Base-by-base conservation (phyloP, 2,797 vertebrate species). In the Enteromius viviparus region DNA sequence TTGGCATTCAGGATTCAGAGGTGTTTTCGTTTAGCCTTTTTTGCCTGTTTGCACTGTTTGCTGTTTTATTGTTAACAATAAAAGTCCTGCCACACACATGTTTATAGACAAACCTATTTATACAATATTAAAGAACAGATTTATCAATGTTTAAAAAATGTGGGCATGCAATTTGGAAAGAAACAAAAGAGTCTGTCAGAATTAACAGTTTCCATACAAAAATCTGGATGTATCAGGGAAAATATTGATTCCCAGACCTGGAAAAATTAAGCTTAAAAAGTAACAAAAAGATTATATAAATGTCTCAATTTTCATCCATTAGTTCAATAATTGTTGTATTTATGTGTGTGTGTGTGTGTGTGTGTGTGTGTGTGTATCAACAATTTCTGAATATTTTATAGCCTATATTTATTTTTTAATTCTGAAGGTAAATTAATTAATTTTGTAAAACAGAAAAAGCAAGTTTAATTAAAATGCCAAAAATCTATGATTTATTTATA, bases 1-100 rank as follows among this genome's bases (percentile, higher is more conserved):
- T 85, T 77, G 51, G 83, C 79, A 14, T 74, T 80, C 72, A 77
- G 51, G 34, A 45, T 78, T 79, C 26, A 15, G 40, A 60, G 81
- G 77, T n/a, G 66, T 58, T 77, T 78, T 79, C 45, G 23, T 83
- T 80, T 58, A 79, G 72, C 72, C 23, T 12, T 12, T 75, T 55
- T 78, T 32, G 49, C 26, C 64, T 26, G 19, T 49, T 72, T 53
- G 40, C 12, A 7, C 74, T 69, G 49, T 82, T 75, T 60, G 40
- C 62, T 32, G 62, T 45, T 82, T 81, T 80, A 83, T 84, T 79
- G 79, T 86, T 78, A 85, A 75, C 82, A 74, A 51, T 86, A 78
- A 87, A 87, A 84, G 69, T 49, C 49, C 26, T 81, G 66, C 84
- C 84, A 83, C 84, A 86, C 88, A 82, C 69, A 78, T 19, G 34